Evolutionary conservation across 2,888 invertebrate species (phyloP), one percentile per base, ranked within the genome.

Genomic region (Bhutanitis thaidina): DNA sequence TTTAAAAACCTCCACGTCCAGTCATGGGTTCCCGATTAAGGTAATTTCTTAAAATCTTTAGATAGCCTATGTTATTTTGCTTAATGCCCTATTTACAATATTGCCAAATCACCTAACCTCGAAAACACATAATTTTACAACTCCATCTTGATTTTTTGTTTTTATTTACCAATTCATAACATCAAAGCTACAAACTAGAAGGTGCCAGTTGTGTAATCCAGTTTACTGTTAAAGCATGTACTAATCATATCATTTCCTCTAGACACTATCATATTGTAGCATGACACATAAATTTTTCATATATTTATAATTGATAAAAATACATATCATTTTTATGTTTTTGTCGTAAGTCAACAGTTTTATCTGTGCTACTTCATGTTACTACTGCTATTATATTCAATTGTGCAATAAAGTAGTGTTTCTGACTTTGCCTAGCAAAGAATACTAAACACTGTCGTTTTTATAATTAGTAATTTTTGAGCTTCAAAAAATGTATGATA

Each of bases 21-120:
- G 81, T 78, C 72, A 87, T 87, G 87, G 86, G 87, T 83, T 87
- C 87, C 78, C 81, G 87, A 80, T 65, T 87, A 71, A 80, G 87
- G 87, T 86, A 80, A 71, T 59, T 64, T 34, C 12, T 4, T 7
- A 34, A 12, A 12, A 12, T n/a, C 3, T 32, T 12, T 12, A 4
- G 34, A 4, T 30, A 30, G 9, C 30, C 3, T 9, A 30, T 4
- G 30, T 3, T 20, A 30, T 30, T 13, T 34, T 34, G 7, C 12
- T 12, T 12, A 12, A 5, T 1, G 5, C 7, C 34, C 4, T 16
- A 16, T 20, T 35, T 30, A n/a, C 8, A 20, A 37, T 25, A 37
- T 37, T 58, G 56, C 57, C 51, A 58, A 54, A 58, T 61, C 57
- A 59, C 49, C 47, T 58, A 55, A 59, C 58, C 52, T 56, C 41